A percentile compares a stretch with the other conserved stretches of the same genome.
Evolutionary conservation across 2,888 invertebrate genomes (phyloP).

Genomic region (Digitonthophagus gazella): DNA sequence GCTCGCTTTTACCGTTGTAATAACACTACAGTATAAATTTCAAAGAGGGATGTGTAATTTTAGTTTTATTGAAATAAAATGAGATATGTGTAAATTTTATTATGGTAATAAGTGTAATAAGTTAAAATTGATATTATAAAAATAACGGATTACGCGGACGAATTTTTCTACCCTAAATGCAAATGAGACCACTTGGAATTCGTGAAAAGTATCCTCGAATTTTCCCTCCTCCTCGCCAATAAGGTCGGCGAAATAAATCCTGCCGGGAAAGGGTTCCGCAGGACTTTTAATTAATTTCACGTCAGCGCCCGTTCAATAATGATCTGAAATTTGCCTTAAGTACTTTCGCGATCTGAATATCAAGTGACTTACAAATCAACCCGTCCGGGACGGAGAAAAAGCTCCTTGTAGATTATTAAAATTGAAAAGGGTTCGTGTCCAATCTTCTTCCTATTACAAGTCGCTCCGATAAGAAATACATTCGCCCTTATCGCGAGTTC

Average conservation of each 20-base stretch:
- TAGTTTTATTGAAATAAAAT: no score
- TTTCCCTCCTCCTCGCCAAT: not conserved
- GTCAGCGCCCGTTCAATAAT: slow-evolving; percentile 42
- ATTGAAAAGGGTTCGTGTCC: not conserved
- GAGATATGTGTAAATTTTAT: no score
- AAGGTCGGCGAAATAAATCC: slow-evolving; percentile 11
- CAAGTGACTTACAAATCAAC: slow-evolving; percentile 28
- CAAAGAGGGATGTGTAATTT: no score
- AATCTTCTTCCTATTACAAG: slow-evolving; percentile 2
- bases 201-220: not conserved
- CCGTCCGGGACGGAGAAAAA: not conserved
- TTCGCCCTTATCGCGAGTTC: not conserved
- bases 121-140: not conserved
- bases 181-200: not conserved
- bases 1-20: no score
- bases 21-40: no score
- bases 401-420: not conserved
- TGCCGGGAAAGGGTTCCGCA: slow-evolving; percentile 14
- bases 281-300: slow-evolving; percentile 44
- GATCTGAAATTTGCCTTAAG: slow-evolving; percentile 37
- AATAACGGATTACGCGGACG: no score
- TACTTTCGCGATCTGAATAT: slow-evolving; percentile 39
- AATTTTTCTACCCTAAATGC: not conserved
- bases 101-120: no score
- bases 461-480: slow-evolving; percentile 5